Percentiles rank a stretch among this genome's conserved stretches.
Conservation (phyloP, 2,888 invertebrate species). For the Nebria brevicollis region DNA sequence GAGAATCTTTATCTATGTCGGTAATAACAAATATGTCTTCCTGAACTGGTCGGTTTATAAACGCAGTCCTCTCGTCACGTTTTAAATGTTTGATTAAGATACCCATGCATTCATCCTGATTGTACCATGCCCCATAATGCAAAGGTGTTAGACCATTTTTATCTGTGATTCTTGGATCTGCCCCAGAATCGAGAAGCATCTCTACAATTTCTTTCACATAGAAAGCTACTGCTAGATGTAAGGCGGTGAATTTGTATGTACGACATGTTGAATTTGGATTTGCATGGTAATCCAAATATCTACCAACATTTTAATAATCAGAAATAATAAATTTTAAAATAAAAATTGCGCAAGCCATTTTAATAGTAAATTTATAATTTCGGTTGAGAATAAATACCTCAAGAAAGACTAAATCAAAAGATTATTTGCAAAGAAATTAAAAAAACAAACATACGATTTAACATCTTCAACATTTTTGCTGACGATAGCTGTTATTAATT, state of each 20-base stretch:
- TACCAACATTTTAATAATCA: slow-evolving; percentile 49
- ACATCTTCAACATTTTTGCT: not conserved
- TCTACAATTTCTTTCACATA: slow-evolving; percentile 62
- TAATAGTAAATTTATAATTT: too few relatives aligned
- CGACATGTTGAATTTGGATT: slow-evolving; percentile 67
- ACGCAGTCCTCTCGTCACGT: slow-evolving; percentile 16
- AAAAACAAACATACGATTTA: not conserved
- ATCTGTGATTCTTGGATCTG: slow-evolving; percentile 63
- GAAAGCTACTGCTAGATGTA: slow-evolving; percentile 64
- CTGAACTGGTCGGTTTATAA: slow-evolving; percentile 22
- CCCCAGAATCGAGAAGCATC: slow-evolving; percentile 62
- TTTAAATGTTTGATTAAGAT: slow-evolving; percentile 53
- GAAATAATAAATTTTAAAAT: not conserved
- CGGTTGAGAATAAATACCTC: too few relatives aligned
- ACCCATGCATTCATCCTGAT: slow-evolving; percentile 63
- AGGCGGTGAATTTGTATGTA: slow-evolving; percentile 62
- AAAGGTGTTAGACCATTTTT: slow-evolving; percentile 64
- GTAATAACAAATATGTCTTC: slow-evolving; percentile 4
- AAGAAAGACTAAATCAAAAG: too few relatives aligned
- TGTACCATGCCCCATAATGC: slow-evolving; percentile 66
- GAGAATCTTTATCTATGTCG: slow-evolving; percentile 31
- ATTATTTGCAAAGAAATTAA: too few relatives aligned
- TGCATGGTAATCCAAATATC: slow-evolving; percentile 64
- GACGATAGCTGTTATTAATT: not conserved
- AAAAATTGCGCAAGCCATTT: not conserved